Conservation (phyloP, 1,140 invertebrate genomes). For the Chlorops oryzae region DNA sequence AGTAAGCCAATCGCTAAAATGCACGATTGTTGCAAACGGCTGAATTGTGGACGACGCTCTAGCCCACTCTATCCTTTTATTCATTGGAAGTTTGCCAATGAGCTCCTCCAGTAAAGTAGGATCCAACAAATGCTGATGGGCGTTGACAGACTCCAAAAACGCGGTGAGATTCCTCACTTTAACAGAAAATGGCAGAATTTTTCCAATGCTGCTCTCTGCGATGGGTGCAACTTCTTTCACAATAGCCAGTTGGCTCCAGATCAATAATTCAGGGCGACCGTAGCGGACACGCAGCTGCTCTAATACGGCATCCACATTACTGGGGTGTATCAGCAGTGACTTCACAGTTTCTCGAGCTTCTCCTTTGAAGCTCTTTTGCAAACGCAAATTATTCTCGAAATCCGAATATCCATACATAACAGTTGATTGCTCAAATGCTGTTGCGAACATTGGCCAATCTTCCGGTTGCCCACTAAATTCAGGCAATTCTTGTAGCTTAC, state of each 20-base stretch:
- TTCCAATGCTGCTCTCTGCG: slow-evolving; percentile 1
- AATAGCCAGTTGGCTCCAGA: slow-evolving; percentile 3
- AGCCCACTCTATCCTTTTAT: slow-evolving; percentile 6
- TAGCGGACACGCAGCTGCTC: slow-evolving; percentile 2
- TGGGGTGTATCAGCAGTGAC: background rate
- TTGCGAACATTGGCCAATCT: too few species aligned
- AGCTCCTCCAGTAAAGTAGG: slow-evolving; percentile 7
- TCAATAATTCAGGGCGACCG: slow-evolving; percentile 3
- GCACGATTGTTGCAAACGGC: background rate
- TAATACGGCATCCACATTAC: background rate
- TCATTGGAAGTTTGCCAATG: slow-evolving; percentile 5
- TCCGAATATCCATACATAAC: too few species aligned
- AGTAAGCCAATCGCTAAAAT: background rate
- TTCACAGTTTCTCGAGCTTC: slow-evolving; percentile 3
- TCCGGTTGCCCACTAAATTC: too few species aligned
- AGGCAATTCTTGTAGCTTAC: too few species aligned
- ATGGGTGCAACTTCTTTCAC: slow-evolving; percentile 5
- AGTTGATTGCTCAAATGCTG: too few species aligned
- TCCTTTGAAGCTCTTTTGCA: too few species aligned
- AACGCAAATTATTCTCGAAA: too few species aligned
- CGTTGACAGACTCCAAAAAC: background rate
- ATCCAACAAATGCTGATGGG: background rate
- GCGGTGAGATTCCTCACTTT: slow-evolving; percentile 3
- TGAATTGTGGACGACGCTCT: background rate
- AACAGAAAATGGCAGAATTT: slow-evolving; percentile 4